These are phyloP conservation scores for Herpailurus yagouaroundi DNA, from an alignment of 2,113 vertebrate species.

Conservation along the genomic window DNA sequence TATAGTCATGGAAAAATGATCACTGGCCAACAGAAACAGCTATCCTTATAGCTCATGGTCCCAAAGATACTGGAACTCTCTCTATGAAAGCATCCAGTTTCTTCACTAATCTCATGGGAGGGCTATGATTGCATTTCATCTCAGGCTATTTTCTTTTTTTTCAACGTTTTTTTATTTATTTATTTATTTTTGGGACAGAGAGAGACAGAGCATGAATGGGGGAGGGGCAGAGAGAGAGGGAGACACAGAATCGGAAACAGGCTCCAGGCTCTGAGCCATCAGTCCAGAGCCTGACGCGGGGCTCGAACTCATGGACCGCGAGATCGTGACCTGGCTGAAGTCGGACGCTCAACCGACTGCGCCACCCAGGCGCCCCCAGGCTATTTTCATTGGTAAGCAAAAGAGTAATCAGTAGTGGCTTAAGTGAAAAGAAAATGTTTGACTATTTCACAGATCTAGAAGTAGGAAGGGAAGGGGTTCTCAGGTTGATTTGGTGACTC, in stretches of 20 bases:
- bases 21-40: background rate
- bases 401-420: background rate
- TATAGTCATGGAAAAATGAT: background rate
- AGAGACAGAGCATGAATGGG: too few species aligned
- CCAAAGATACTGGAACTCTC: background rate
- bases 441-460: background rate
- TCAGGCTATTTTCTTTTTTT: background rate
- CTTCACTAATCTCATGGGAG: background rate
- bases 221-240: too few species aligned
- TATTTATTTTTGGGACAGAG: too few species aligned
- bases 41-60: background rate
- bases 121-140: background rate
- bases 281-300: too few species aligned
- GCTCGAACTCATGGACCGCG: too few species aligned
- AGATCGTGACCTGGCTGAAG: too few species aligned
- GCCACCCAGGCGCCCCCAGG: too few species aligned
- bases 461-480: background rate
- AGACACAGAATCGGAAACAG: too few species aligned
- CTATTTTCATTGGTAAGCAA: background rate
- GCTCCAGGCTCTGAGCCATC: too few species aligned
- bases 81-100: background rate
- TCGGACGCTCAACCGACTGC: too few species aligned
- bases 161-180: too few species aligned
- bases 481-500: background rate
- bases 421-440: background rate